phyloP scores from a whole-genome alignment of 2,113 vertebrate genomes.

The Mugil cephalus region DNA sequence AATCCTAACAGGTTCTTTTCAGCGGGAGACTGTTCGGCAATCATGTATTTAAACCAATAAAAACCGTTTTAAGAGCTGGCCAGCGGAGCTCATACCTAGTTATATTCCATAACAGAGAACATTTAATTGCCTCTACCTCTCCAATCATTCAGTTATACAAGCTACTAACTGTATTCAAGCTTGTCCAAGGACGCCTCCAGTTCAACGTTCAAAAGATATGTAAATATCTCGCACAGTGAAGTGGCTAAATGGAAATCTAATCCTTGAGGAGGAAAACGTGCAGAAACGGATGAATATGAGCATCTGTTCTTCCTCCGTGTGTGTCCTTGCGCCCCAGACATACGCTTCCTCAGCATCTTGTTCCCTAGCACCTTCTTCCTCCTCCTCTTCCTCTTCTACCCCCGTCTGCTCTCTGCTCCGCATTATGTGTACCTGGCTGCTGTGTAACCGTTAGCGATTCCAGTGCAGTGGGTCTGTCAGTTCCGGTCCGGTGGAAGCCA shows the following conservation, averaged over 20 bases:
- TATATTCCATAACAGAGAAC: background rate
- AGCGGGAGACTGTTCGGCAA: too few relatives aligned
- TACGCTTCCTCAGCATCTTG: background rate
- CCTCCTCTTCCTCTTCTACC: too few relatives aligned
- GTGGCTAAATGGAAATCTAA: background rate
- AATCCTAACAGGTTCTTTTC: too few relatives aligned
- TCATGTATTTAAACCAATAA: too few relatives aligned
- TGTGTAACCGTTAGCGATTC: slow-evolving; percentile 16
- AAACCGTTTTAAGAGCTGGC: too few relatives aligned
- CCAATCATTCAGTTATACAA: background rate
- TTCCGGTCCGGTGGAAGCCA: slow-evolving; percentile 37
- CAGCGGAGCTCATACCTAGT: background rate
- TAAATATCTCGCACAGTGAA: background rate
- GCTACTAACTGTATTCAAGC: background rate
- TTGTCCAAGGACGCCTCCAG: background rate
- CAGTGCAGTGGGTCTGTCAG: slow-evolving; percentile 40
- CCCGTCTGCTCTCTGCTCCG: background rate
- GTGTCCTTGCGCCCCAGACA: too few relatives aligned
- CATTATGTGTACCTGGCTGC: slow-evolving; percentile 20
- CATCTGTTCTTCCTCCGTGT: too few relatives aligned
- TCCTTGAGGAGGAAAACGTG: background rate
- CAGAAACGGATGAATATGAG: background rate
- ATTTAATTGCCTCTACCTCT: background rate
- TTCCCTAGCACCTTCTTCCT: background rate
- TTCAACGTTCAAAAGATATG: background rate